These are phyloP conservation scores for Parambassis ranga DNA, from an alignment of 2,797 vertebrate genomes.

Conservation along the genomic window DNA sequence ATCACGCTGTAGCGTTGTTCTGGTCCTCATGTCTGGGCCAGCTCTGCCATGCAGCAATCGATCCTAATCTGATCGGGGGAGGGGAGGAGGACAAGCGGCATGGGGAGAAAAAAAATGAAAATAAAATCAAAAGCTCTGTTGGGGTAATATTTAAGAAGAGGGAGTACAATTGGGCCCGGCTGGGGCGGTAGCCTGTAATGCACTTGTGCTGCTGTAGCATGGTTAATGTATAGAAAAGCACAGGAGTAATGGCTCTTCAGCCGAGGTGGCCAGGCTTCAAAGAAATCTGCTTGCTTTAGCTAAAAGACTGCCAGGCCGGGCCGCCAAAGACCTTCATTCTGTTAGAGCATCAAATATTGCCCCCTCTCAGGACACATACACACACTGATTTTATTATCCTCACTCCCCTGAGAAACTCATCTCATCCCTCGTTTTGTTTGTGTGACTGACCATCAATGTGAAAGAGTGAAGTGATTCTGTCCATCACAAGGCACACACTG, in stretches of 20 bases:
- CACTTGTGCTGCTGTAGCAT: conserved; percentile 71
- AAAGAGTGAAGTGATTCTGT: conserved; percentile 63
- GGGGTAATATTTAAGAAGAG: conserved; percentile 83
- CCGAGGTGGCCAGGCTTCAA: conserved; percentile 80
- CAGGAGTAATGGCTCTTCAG: conserved; percentile 74
- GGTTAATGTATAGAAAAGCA: conserved; percentile 79
- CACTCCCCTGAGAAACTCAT: conserved; percentile 83
- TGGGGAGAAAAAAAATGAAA: conserved; percentile 78
- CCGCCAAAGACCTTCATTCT: conserved; percentile 81
- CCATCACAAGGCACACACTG: conserved; percentile 50
- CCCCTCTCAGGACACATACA: conserved; percentile 69
- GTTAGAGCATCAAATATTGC: conserved; percentile 78
- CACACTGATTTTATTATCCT: conserved; percentile 84
- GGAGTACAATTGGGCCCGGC: conserved; percentile 74
- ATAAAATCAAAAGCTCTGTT: conserved; percentile 86
- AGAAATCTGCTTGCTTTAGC: conserved; percentile 85
- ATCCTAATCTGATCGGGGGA: conserved; percentile 83
- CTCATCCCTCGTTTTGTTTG: conserved; percentile 77
- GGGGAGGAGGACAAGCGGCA: conserved; percentile 71
- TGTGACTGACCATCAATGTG: conserved; percentile 69
- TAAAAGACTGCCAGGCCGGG: conserved; percentile 75
- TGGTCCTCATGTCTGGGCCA: conserved; percentile 75
- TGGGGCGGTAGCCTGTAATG: conserved; percentile 73
- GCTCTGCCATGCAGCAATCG: conserved; percentile 76
- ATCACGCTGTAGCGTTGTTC: conserved; percentile 71